Evolutionary conservation across 2,797 vertebrate species (phyloP), one percentile per base, ranked within the genome.

Genomic region (Hypotaenidia philippensis): DNA sequence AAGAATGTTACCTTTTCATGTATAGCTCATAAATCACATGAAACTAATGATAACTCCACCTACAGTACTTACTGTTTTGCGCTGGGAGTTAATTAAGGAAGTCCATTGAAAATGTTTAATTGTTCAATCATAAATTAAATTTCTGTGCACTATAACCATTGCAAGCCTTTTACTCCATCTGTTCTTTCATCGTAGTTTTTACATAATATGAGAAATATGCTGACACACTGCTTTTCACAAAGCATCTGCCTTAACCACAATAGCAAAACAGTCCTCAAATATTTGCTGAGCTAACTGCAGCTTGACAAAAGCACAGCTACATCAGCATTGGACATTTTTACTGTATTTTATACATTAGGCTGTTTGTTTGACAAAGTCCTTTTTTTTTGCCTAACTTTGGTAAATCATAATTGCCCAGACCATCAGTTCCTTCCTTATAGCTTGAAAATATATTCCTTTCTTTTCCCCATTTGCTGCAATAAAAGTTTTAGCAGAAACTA

Each of bases 21-120:
- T 21, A 52, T 45, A 68, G 72, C 31, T 95, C 68, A 95, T 96
- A 95, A 97, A 96, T 95, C 92, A 92, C 57, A 68, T 40, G 8
- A 61, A 90, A 74, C 41, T 77, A 66, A 57, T 66, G 72, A 86
- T 94, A 94, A 50, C 81, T 93, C 74, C 83, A 74, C 87, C 78
- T 94, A 83, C 17, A 53, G 14, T 45, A 70, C 81, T 77, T 93
- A 70, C 41, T 55, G 32, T 47, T 92, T 79, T 82, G 14, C 31
- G 38, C 34, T 85, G 40, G 21, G 76, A 93, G 60, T 83, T 95
- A 93, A 96, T 95, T 95, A 95, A 92, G 76, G 13, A 16, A 81
- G 29, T 47, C 70, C 36, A 88, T 93, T 93, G 52, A 74, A 91
- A 91, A 75, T 49, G 38, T 75, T 86, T 93, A 80, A 86, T 78